Conservation (phyloP, 2,888 invertebrate species). For the Lacanobia wlatinum region DNA sequence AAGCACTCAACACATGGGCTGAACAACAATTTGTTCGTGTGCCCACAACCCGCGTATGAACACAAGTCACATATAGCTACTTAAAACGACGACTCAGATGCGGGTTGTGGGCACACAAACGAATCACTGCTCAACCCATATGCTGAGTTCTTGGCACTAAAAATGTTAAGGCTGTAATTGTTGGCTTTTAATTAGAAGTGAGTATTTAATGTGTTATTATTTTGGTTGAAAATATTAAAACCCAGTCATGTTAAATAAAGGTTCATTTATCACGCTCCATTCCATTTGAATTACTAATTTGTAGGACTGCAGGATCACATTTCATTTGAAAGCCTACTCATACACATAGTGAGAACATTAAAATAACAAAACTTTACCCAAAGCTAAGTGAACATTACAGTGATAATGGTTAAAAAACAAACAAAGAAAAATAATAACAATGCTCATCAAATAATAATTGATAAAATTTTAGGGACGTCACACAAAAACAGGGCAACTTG, state of each 20-base stretch:
- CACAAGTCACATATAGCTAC: too few species aligned
- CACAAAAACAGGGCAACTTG: constrained; percentile 99
- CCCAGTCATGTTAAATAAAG: background rate
- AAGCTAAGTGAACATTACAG: background rate
- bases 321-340: background rate
- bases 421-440: background rate
- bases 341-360: background rate
- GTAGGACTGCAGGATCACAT: background rate
- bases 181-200: background rate
- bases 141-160: too few species aligned
- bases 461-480: constrained; percentile 96
- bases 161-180: background rate
- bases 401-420: background rate
- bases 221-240: background rate
- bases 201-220: background rate
- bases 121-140: too few species aligned
- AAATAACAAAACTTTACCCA: background rate
- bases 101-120: too few species aligned
- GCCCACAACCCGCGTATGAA: too few species aligned
- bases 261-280: background rate
- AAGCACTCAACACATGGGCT: too few species aligned
- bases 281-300: background rate
- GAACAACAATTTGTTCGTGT: too few species aligned
- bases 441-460: constrained; percentile 3
- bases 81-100: too few species aligned